Percentiles rank a stretch among this genome's conserved stretches.
phyloP scores from a whole-genome alignment of 1,140 invertebrate genomes.

The Holotrichia oblita region DNA sequence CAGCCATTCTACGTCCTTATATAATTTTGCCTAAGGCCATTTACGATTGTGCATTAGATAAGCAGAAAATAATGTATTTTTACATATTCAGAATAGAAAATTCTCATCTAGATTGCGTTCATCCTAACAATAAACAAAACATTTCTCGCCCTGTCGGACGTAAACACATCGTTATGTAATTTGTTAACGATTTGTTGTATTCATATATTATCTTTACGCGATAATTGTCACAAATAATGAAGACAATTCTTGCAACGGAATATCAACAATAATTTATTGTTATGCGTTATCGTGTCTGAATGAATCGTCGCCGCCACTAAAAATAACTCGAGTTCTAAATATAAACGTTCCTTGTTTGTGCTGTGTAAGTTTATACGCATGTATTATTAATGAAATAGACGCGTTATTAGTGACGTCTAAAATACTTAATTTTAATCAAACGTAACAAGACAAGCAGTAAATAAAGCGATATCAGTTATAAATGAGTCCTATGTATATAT shows the following conservation, averaged over 20 bases:
- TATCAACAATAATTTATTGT: conserved; percentile 14
- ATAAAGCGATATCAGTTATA: neutral
- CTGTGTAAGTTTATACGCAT: neutral
- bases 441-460: neutral
- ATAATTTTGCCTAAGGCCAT: neutral
- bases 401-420: conserved; percentile 13
- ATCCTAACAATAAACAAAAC: neutral
- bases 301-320: conserved; percentile 5
- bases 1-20: neutral
- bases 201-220: neutral
- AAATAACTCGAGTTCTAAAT: neutral
- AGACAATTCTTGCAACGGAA: neutral
- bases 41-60: neutral
- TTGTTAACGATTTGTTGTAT: neutral
- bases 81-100: neutral
- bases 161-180: neutral
- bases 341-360: neutral
- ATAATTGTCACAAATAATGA: neutral
- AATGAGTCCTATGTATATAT: neutral
- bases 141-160: neutral
- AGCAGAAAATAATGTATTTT: neutral
- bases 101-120: neutral
- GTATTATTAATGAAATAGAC: conserved; percentile 19
- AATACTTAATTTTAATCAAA: neutral
- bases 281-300: neutral